These are phyloP conservation scores for Arbacia lixula DNA, from an alignment of 53 echinoderm and acorn worm species.

Conservation along the genomic window DNA sequence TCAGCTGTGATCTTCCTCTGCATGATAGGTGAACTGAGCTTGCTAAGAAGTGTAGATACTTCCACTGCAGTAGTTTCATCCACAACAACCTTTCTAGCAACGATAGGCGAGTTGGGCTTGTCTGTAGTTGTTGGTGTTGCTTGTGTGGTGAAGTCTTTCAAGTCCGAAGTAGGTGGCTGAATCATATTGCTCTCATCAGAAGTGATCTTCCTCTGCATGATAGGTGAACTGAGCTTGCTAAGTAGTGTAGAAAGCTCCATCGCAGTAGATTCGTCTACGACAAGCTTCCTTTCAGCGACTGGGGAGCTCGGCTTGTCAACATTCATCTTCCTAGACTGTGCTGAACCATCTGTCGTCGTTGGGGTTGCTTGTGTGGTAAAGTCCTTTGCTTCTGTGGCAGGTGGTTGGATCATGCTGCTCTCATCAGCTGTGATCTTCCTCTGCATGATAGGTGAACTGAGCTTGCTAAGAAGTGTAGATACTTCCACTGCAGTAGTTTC, in stretches of 20 bases:
- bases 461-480: too few species aligned
- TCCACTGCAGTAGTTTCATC: too few species aligned
- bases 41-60: too few species aligned
- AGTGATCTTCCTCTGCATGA: not conserved
- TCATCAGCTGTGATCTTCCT: conserved; percentile 7
- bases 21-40: conserved; percentile 7
- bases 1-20: not conserved
- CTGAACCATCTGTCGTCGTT: not conserved
- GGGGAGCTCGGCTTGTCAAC: conserved; percentile 17
- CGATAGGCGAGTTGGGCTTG: too few species aligned
- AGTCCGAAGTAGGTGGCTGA: not conserved
- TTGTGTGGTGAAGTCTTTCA: not conserved
- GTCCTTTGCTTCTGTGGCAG: conserved; percentile 17
- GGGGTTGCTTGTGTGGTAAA: conserved; percentile 15
- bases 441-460: conserved; percentile 26
- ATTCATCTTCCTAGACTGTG: too few species aligned
- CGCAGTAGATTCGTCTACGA: conserved; percentile 3
- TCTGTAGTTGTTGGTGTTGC: too few species aligned
- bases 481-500: too few species aligned
- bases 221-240: not conserved
- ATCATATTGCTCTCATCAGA: not conserved
- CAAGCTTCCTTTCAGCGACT: not conserved
- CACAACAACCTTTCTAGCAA: too few species aligned
- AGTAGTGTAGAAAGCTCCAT: too few species aligned
- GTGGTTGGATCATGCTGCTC: conserved; percentile 15